phyloP scores from a whole-genome alignment of 2,888 invertebrate genomes.

The Lycophotia porphyrea region DNA sequence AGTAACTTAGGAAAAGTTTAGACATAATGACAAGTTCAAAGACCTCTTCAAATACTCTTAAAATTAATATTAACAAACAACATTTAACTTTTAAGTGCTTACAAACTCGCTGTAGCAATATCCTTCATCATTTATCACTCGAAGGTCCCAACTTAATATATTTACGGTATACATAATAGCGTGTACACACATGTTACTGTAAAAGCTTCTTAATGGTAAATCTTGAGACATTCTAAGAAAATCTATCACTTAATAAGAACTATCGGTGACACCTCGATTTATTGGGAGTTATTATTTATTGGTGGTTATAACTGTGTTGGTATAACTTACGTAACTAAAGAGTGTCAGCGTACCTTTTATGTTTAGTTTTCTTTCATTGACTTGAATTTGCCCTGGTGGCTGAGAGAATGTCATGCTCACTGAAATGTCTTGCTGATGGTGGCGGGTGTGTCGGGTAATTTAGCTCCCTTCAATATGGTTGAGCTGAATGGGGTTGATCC shows the following conservation, averaged over 20 bases:
- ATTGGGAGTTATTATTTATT: neutral
- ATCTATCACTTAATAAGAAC: neutral
- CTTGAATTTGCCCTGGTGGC: too few relatives aligned
- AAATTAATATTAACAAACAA: conserved; percentile 19
- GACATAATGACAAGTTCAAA: conserved; percentile 3
- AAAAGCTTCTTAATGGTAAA: neutral
- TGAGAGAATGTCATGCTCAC: too few relatives aligned
- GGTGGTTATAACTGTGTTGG: too few relatives aligned
- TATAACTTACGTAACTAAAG: too few relatives aligned
- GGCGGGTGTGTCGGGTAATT: too few relatives aligned
- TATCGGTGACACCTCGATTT: neutral
- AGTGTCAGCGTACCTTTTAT: neutral
- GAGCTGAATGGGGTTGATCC: too few relatives aligned
- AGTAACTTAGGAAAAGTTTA: neutral
- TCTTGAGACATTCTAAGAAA: neutral
- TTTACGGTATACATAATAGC: neutral
- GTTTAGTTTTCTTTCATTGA: too few relatives aligned
- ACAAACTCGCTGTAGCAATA: conserved; percentile 46
- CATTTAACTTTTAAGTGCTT: conserved; percentile 29
- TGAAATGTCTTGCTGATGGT: too few relatives aligned
- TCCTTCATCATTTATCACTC: conserved; percentile 51
- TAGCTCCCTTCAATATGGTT: too few relatives aligned
- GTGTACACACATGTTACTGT: conserved; percentile 1
- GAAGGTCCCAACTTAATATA: conserved; percentile 12
- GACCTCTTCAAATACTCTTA: neutral